Conservation (phyloP, 1,140 invertebrate species). For the Oscheius sp. region DNA sequence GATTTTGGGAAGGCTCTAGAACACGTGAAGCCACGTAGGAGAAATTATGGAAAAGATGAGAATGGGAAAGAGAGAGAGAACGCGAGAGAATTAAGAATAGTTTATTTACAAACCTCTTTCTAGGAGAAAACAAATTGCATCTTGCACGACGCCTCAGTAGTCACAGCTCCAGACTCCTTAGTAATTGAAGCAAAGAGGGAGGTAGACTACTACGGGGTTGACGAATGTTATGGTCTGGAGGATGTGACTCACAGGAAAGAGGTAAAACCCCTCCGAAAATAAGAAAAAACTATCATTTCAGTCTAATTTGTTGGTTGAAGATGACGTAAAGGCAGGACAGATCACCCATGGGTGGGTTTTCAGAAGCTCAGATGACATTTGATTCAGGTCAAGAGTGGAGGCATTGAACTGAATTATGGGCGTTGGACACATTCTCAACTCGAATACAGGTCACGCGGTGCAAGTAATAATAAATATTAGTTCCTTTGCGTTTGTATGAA, state of each 20-base stretch:
- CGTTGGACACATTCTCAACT: too few relatives aligned
- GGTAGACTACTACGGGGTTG: neutral
- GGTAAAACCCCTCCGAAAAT: neutral
- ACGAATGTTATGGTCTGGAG: neutral
- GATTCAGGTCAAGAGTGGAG: neutral
- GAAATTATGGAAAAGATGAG: too few relatives aligned
- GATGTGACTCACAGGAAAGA: neutral
- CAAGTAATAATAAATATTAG: neutral
- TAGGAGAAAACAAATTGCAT: conserved; percentile 4
- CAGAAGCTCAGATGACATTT: neutral
- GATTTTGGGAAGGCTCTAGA: too few relatives aligned
- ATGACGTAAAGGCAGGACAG: neutral
- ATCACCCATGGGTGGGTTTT: neutral
- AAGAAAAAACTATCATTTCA: neutral
- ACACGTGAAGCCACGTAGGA: too few relatives aligned
- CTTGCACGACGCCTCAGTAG: neutral
- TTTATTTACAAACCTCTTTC: too few relatives aligned
- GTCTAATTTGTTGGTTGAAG: neutral
- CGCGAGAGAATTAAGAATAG: too few relatives aligned
- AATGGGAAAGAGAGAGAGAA: too few relatives aligned
- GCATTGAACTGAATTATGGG: too few relatives aligned
- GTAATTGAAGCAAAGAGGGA: neutral
- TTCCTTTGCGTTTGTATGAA: neutral
- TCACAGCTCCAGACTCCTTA: neutral
- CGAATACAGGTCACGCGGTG: too few relatives aligned